Evolutionary conservation across 2,797 vertebrate species (phyloP).

Genomic region (Myotis vivesi): DNA sequence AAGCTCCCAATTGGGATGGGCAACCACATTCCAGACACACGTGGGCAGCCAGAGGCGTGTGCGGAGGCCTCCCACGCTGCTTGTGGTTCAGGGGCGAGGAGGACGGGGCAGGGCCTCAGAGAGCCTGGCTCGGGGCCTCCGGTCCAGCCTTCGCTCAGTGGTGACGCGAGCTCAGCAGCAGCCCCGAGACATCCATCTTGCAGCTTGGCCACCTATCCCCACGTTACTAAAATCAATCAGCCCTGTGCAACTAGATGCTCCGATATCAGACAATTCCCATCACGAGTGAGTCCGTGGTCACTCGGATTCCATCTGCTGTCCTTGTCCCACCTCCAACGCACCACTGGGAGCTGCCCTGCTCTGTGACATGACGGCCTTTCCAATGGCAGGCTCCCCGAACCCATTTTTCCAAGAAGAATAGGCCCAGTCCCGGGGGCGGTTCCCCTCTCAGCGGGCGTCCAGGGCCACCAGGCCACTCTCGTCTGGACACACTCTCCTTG

Average conservation of each 20-base stretch:
- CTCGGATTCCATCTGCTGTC: not conserved
- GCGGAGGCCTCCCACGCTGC: not conserved
- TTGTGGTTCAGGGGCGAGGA: not conserved
- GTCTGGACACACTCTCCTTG: not conserved
- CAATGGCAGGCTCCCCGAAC: not conserved
- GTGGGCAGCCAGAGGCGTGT: not conserved
- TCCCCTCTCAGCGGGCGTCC: not conserved
- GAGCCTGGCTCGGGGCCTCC: not conserved
- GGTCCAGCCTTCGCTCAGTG: not conserved
- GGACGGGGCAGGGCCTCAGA: not conserved
- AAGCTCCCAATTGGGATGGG: not conserved
- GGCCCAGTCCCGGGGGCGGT: not conserved
- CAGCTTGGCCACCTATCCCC: not conserved
- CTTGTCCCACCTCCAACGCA: not conserved
- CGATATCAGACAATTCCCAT: not conserved
- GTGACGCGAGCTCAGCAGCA: not conserved
- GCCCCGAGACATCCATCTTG: not conserved
- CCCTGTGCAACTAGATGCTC: not conserved
- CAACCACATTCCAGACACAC: not conserved
- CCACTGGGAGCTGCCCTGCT: not conserved
- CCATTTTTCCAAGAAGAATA: not conserved
- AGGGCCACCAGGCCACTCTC: not conserved
- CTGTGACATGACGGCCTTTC: not conserved
- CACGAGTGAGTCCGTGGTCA: not conserved
- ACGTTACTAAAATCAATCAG: not conserved